phyloP scores from a whole-genome alignment of 2,888 invertebrate species.

The Nysson spinosus region DNA sequence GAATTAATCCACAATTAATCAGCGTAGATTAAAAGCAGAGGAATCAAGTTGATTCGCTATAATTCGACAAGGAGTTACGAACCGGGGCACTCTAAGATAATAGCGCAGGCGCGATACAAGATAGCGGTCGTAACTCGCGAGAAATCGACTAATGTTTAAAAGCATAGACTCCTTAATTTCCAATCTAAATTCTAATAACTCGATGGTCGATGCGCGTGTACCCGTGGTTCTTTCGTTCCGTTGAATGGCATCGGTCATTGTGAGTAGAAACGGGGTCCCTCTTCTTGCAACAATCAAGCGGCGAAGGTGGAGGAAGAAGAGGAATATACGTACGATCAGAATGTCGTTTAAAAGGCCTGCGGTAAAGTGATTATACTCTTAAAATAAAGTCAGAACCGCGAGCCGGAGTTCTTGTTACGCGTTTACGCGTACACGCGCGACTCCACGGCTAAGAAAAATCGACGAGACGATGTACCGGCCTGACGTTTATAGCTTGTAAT shows the following conservation, averaged over 20 bases:
- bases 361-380: slow-evolving; percentile 53
- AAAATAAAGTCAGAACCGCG: slow-evolving; percentile 9
- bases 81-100: too few relatives aligned
- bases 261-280: slow-evolving; percentile 45
- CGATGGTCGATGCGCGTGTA: slow-evolving; percentile 28
- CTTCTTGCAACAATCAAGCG: slow-evolving; percentile 56
- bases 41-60: too few relatives aligned
- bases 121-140: too few relatives aligned
- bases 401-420: background rate
- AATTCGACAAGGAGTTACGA: too few relatives aligned
- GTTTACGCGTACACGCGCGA: slow-evolving; percentile 25
- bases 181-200: slow-evolving; percentile 60
- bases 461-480: slow-evolving; percentile 23
- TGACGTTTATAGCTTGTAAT: slow-evolving; percentile 63
- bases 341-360: slow-evolving; percentile 55
- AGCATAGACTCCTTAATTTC: slow-evolving; percentile 52
- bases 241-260: slow-evolving; percentile 44
- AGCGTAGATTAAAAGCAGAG: too few relatives aligned
- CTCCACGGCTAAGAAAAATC: slow-evolving; percentile 56
- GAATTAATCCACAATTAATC: too few relatives aligned
- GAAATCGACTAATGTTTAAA: too few relatives aligned
- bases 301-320: too few relatives aligned
- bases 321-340: slow-evolving; percentile 52
- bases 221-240: slow-evolving; percentile 37
- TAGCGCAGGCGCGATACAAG: too few relatives aligned